phyloP scores from a whole-genome alignment of 2,113 vertebrate genomes.

The Vidua chalybeata region DNA sequence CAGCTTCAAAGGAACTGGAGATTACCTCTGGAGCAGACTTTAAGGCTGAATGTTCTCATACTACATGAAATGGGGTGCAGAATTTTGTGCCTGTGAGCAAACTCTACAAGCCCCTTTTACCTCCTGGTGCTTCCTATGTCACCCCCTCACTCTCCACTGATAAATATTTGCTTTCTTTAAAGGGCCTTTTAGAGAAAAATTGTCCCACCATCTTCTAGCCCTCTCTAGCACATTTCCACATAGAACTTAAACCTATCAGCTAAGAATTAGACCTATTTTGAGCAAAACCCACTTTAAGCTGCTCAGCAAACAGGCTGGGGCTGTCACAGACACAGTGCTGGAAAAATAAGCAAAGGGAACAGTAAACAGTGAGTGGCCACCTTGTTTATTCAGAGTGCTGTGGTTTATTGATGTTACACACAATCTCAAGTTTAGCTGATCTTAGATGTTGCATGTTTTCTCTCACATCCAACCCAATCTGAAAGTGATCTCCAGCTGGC shows the following conservation, averaged over 20 bases:
- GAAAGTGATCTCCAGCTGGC: neutral
- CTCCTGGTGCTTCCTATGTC: neutral
- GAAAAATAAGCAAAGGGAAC: conserved; percentile 45
- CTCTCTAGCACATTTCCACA: neutral
- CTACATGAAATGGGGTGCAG: neutral
- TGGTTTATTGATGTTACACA: conserved; percentile 33
- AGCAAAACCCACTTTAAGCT: neutral
- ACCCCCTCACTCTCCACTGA: neutral
- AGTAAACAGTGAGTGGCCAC: conserved; percentile 14
- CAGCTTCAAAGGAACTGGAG: neutral
- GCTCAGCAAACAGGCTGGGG: neutral
- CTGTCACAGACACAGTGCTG: neutral
- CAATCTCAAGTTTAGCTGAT: conserved; percentile 37
- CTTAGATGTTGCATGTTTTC: neutral
- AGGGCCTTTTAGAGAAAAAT: neutral
- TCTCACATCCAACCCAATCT: neutral
- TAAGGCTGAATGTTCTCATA: neutral
- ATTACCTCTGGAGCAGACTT: neutral
- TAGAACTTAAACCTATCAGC: neutral
- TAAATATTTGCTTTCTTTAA: neutral
- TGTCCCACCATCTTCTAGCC: neutral
- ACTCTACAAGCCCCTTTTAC: neutral
- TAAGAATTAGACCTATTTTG: neutral
- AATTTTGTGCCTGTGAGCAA: neutral
- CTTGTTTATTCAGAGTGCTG: conserved; percentile 50